Evolutionary conservation across 2,113 vertebrate species (phyloP), one percentile per base, ranked within the genome.

Genomic region (Prunella fulvescens): DNA sequence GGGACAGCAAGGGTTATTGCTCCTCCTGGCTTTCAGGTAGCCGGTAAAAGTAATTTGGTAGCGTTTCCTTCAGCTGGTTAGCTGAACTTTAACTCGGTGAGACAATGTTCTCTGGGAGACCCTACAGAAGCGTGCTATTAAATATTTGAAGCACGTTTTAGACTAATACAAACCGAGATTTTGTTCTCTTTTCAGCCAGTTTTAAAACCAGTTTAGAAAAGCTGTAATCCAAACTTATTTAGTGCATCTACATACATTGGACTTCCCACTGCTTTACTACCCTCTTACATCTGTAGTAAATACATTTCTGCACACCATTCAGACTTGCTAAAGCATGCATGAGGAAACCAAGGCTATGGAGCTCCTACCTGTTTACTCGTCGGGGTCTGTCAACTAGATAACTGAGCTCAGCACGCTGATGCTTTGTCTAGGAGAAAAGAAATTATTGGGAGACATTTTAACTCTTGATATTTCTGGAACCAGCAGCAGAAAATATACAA

Each of bases 381-480:
- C 99, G 98, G 70, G 99, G 99, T 98, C 99, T 98, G 97, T 99
- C 99, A 91, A 99, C 99, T 97, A 99, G 98, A 97, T 99, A 99
- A 98, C 98, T 99, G 98, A 99, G 99, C 95, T 99, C 99, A 95
- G 98, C 98, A 97, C 99, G 98, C 97, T 99, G 99, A 96, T 99
- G 99, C 98, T 99, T 99, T 69, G 98, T 98, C 99, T 99, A 98
- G 97, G 98, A 98, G 83, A 40, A 98, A 76, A 93, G 17, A 84
- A 96, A 98, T 97, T 83, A 97, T 77, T 48, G 45, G 45, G 91
- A 97, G 95, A 93, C 42, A 88, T 91, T 96, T 95, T 81, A 96
- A 92, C 50, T 92, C 88, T 89, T 47, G 73, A 6, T 76, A 88
- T 93, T 88, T 88, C 57, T 90, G 76, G 54, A 80, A 50, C 33